These are phyloP conservation scores for Harpagoxenus sublaevis DNA, from an alignment of 2,888 invertebrate species.

Conservation along the genomic window DNA sequence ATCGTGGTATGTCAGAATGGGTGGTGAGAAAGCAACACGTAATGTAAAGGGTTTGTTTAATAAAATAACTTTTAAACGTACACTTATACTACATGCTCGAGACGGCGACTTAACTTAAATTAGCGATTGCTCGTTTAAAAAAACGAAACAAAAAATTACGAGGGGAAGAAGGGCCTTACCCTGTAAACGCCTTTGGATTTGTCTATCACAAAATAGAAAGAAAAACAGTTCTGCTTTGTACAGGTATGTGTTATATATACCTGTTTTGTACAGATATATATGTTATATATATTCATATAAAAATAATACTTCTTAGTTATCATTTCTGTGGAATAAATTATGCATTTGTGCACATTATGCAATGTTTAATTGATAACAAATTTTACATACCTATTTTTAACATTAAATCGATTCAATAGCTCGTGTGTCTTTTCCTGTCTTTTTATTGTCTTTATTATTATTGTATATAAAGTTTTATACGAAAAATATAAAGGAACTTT, in stretches of 20 bases:
- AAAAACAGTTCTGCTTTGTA: neutral
- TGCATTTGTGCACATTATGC: neutral
- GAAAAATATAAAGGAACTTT: neutral
- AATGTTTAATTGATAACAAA: neutral
- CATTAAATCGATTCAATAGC: neutral
- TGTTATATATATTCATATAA: neutral
- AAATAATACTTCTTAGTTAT: neutral
- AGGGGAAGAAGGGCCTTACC: neutral
- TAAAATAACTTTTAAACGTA: neutral
- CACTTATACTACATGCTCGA: neutral
- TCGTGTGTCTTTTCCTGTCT: neutral
- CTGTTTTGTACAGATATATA: neutral
- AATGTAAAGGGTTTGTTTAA: neutral
- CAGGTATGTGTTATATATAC: neutral
- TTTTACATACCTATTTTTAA: neutral
- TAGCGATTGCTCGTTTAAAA: neutral
- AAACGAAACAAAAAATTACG: neutral
- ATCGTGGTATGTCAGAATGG: neutral
- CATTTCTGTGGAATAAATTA: constrained; percentile 6
- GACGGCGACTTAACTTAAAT: neutral
- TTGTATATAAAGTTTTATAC: neutral
- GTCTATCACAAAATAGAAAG: neutral
- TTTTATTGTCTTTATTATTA: constrained; percentile 5
- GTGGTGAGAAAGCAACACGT: neutral
- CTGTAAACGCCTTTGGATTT: neutral